phyloP scores from a whole-genome alignment of 2,113 vertebrate species.

The Microcebus tavaratra region DNA sequence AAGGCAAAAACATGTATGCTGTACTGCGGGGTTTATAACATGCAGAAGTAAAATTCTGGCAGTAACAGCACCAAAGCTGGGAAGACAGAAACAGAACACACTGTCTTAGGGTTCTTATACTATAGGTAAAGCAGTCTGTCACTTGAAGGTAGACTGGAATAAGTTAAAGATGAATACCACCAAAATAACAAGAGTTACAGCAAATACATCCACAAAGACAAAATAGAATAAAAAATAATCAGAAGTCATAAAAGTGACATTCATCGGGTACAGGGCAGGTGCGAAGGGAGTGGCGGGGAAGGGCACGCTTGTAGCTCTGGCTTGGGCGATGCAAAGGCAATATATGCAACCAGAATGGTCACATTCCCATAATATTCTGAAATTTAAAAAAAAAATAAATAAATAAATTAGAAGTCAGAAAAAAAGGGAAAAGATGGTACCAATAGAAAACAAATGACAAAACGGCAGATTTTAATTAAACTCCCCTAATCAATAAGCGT shows the following conservation, averaged over 20 bases:
- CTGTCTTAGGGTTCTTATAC: not conserved
- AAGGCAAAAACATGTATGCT: not conserved
- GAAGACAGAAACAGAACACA: not conserved
- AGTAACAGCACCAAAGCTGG: not conserved
- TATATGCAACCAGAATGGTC: no score
- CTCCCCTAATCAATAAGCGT: not conserved
- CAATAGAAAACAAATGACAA: constrained; percentile 3
- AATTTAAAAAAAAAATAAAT: no score
- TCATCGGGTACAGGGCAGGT: no score
- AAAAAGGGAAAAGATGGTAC: not conserved
- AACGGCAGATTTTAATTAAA: not conserved
- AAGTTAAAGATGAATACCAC: not conserved
- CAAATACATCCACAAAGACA: not conserved
- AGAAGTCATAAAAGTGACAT: not conserved
- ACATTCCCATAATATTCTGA: no score
- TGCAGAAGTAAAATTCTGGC: not conserved
- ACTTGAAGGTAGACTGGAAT: not conserved
- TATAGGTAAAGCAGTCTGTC: not conserved
- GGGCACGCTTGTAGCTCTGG: no score
- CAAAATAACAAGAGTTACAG: not conserved
- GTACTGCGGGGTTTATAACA: not conserved
- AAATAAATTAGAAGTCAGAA: not conserved
- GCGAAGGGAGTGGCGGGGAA: no score
- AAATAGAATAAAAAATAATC: not conserved
- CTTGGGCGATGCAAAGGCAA: no score